These are phyloP conservation scores for Macroglossus sobrinus DNA, from an alignment of 2,113 vertebrate genomes.

Conservation along the genomic window DNA sequence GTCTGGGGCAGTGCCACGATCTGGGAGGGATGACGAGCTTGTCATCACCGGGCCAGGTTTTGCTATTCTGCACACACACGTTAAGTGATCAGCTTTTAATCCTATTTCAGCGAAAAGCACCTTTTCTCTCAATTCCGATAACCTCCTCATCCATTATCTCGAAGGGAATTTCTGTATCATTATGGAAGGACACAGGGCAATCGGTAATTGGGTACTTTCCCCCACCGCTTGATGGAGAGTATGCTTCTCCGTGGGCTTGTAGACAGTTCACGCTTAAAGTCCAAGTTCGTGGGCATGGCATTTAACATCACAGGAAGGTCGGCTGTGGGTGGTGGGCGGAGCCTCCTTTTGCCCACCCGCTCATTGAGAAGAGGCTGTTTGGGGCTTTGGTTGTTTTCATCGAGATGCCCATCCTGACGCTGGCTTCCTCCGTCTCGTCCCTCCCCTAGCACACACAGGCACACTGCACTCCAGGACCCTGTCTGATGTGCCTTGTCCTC, in stretches of 20 bases:
- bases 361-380: slow-evolving; percentile 69
- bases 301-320: slow-evolving; percentile 74
- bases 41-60: slow-evolving; percentile 54
- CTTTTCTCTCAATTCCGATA: slow-evolving; percentile 77
- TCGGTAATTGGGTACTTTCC: slow-evolving; percentile 76
- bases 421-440: not conserved
- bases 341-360: slow-evolving; percentile 54
- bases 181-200: slow-evolving; percentile 79
- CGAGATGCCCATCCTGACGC: not conserved
- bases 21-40: not conserved
- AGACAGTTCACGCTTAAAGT: slow-evolving; percentile 80
- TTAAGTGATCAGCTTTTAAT: slow-evolving; percentile 78
- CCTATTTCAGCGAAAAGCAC: slow-evolving; percentile 73
- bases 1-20: not conserved
- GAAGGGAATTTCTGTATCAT: slow-evolving; percentile 75
- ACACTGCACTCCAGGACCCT: not conserved
- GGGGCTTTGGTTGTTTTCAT: slow-evolving; percentile 21
- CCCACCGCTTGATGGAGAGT: slow-evolving; percentile 72
- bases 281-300: slow-evolving; percentile 77
- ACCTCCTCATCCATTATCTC: slow-evolving; percentile 81
- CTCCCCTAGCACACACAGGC: not conserved
- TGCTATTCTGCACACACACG: slow-evolving; percentile 68
- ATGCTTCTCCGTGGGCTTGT: slow-evolving; percentile 75
- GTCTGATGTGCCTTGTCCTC: not conserved
- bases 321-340: slow-evolving; percentile 64